A percentile compares a stretch with the other conserved stretches of the same genome.
Evolutionary conservation across 2,113 vertebrate genomes (phyloP).

Genomic region (Ploceus nigricollis): DNA sequence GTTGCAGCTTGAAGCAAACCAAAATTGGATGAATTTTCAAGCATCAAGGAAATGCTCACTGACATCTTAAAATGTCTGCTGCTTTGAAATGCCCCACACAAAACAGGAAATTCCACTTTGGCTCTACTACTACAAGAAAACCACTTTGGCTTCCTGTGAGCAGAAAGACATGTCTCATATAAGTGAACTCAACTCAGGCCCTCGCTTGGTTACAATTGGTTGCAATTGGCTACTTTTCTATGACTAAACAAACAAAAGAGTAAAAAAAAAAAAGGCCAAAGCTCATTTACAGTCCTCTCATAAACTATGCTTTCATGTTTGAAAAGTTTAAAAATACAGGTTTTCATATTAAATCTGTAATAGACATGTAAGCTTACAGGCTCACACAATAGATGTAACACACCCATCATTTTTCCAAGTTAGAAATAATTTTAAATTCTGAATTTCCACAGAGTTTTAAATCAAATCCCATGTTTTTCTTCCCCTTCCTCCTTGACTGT

Average conservation of each 20-base stretch:
- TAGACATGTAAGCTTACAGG: neutral
- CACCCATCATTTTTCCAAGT: neutral
- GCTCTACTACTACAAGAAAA: neutral
- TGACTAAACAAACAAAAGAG: neutral
- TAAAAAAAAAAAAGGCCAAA: neutral
- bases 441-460: neutral
- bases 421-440: neutral
- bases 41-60: neutral
- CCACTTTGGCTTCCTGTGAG: slow-evolving; percentile 30
- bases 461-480: neutral
- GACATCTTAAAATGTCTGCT: neutral
- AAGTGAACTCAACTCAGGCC: neutral
- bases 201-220: neutral
- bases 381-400: neutral
- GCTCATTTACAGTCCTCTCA: neutral
- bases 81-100: neutral
- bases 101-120: slow-evolving; percentile 38
- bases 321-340: neutral
- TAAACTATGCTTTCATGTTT: neutral
- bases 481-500: neutral
- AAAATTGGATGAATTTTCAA: neutral
- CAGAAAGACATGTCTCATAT: neutral
- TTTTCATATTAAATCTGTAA: neutral
- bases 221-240: neutral
- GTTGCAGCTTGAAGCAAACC: neutral